A percentile compares a stretch with the other conserved stretches of the same genome.
Conservation (phyloP, 2,113 vertebrate genomes). For the Oreochromis niloticus region DNA sequence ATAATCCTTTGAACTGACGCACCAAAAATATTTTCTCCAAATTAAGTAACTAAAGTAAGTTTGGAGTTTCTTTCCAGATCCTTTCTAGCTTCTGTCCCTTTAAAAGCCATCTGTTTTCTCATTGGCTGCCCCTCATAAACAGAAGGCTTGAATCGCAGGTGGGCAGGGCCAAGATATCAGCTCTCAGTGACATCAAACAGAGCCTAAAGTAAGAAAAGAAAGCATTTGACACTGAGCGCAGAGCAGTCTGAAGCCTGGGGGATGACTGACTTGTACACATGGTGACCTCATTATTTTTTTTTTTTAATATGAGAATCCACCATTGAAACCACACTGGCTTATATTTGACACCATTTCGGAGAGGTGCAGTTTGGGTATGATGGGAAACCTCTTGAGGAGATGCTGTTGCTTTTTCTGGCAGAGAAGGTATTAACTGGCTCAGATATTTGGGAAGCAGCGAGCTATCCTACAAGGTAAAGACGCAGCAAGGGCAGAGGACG, state of each 20-base stretch:
- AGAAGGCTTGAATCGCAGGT: neutral
- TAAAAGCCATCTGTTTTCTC: neutral
- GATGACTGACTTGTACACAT: neutral
- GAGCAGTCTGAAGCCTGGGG: neutral
- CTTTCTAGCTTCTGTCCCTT: neutral
- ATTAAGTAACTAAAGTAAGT: neutral
- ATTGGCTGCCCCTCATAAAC: neutral
- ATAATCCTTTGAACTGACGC: neutral
- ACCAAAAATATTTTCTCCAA: neutral
- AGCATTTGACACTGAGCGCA: neutral
- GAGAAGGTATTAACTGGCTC: constrained; percentile 13
- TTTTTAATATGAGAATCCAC: neutral
- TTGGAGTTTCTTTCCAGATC: neutral
- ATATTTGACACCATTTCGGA: neutral
- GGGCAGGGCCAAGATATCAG: neutral
- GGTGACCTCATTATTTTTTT: neutral
- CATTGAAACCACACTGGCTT: neutral
- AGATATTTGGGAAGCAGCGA: neutral
- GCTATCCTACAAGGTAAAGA: neutral
- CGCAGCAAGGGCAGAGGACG: neutral
- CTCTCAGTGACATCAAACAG: neutral
- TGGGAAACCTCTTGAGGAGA: neutral
- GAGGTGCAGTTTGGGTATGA: neutral
- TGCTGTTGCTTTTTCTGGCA: neutral
- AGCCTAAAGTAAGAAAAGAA: neutral